Conservation (phyloP, 2,113 vertebrate species). For the Pterocles orientalis region DNA sequence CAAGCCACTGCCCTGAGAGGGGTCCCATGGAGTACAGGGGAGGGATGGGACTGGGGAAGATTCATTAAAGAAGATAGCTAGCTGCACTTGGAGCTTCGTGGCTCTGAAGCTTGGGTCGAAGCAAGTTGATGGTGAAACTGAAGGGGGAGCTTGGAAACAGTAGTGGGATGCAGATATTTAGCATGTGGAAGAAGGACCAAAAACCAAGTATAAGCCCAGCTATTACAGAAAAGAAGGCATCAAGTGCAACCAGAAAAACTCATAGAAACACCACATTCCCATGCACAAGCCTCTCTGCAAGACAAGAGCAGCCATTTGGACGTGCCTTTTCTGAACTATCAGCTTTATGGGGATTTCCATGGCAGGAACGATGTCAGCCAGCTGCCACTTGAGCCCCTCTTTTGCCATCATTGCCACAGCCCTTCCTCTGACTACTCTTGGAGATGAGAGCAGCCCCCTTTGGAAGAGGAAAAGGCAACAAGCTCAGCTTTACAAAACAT, state of each 20-base stretch:
- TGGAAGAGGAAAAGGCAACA: background rate
- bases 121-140: background rate
- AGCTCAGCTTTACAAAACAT: background rate
- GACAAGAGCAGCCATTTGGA: background rate
- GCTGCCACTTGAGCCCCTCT: background rate
- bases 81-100: background rate
- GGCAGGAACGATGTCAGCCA: background rate
- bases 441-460: background rate
- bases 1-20: background rate
- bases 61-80: background rate
- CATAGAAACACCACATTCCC: background rate
- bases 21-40: rapidly evolving
- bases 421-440: background rate
- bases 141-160: background rate
- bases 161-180: background rate
- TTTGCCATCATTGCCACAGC: background rate
- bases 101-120: too few relatives aligned
- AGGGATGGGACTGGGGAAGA: background rate
- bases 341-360: background rate
- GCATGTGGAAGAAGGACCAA: background rate
- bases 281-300: background rate
- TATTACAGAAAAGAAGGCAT: background rate
- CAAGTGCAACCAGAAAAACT: background rate
- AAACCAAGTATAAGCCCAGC: background rate
- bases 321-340: background rate